Evolutionary conservation across 2,113 vertebrate genomes (phyloP).

Genomic region (Equus quagga): DNA sequence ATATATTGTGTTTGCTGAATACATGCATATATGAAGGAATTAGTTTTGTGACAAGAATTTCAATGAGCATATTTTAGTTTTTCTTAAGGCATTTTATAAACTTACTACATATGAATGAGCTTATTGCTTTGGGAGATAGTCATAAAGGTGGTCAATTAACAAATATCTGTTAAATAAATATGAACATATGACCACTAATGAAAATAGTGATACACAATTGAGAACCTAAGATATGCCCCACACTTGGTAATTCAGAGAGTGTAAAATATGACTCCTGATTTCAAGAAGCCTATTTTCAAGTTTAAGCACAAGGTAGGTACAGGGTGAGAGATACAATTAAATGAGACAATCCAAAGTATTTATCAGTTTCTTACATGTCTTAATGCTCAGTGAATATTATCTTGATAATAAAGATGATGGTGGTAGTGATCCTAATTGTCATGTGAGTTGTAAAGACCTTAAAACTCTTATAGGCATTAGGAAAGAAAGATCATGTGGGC

Average conservation of each 20-base stretch:
- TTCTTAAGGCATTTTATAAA: conserved; percentile 33
- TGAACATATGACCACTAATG: neutral
- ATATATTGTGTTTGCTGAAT: neutral
- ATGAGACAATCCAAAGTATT: neutral
- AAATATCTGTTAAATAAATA: neutral
- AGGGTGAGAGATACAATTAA: neutral
- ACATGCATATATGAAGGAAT: neutral
- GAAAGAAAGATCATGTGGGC: neutral
- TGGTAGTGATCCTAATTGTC: neutral
- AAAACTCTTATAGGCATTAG: neutral
- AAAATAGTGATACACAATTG: neutral
- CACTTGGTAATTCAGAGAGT: neutral
- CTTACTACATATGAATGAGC: neutral
- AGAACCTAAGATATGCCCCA: neutral
- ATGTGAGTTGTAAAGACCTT: neutral
- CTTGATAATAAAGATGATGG: neutral
- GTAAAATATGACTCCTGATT: neutral
- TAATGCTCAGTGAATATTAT: neutral
- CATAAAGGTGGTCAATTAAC: neutral
- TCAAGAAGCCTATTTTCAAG: neutral
- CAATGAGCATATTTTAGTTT: neutral
- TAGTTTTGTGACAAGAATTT: conserved; percentile 22
- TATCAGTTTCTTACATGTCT: neutral
- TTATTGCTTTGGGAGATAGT: neutral
- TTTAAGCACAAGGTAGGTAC: neutral